A percentile compares a stretch with the other conserved stretches of the same genome.
Conservation (phyloP, 2,797 vertebrate species). For the Tarsius wallacei region DNA sequence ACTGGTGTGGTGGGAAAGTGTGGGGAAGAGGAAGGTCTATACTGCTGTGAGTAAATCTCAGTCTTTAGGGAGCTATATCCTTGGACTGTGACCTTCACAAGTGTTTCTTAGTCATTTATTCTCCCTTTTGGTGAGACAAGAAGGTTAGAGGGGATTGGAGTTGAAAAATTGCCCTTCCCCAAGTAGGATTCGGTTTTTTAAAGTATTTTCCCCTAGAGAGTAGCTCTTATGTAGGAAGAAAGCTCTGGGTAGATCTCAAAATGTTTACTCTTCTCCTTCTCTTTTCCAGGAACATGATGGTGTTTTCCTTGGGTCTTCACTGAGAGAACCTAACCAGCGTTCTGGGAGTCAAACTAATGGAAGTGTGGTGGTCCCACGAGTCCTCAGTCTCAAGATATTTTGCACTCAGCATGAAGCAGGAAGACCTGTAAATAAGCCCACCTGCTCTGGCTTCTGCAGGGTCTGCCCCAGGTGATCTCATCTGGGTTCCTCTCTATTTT, state of each 20-base stretch:
- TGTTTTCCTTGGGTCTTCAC: background rate
- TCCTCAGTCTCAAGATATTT: background rate
- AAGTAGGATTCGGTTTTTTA: background rate
- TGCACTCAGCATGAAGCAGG: background rate
- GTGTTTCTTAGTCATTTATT: too few relatives aligned
- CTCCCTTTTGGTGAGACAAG: too few relatives aligned
- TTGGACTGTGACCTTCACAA: too few relatives aligned
- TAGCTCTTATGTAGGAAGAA: background rate
- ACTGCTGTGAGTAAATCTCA: background rate
- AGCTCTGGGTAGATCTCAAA: background rate
- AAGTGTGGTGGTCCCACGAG: background rate
- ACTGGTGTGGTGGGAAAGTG: background rate
- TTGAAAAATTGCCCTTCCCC: background rate
- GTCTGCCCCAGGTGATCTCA: background rate
- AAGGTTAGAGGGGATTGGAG: background rate
- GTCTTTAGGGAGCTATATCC: background rate
- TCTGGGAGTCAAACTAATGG: background rate
- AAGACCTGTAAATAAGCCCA: background rate
- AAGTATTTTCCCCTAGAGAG: background rate
- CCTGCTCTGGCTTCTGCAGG: background rate
- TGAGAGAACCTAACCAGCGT: background rate
- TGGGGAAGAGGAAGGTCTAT: too few relatives aligned
- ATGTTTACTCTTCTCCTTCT: background rate
- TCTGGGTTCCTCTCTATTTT: background rate
- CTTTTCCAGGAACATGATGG: background rate